Evolutionary conservation across 2,888 invertebrate genomes (phyloP).

Genomic region (Eristalis tenax): DNA sequence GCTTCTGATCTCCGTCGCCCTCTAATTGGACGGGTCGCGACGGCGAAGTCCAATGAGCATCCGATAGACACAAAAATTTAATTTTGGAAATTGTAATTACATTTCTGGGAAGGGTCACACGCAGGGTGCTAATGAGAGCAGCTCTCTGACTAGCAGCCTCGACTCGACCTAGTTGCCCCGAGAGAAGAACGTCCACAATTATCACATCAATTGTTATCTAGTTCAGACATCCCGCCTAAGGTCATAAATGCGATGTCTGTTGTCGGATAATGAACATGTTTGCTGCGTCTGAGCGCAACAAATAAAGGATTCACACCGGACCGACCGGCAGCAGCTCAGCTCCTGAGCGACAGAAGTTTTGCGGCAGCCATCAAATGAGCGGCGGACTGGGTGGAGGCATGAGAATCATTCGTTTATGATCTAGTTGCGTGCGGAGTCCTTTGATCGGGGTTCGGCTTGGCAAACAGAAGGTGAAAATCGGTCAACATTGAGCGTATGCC

Average conservation of each 20-base stretch:
- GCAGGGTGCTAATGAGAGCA: slow-evolving; percentile 59
- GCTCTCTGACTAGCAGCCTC: slow-evolving; percentile 41
- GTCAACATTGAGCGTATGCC: neutral
- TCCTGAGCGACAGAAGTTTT: slow-evolving; percentile 19
- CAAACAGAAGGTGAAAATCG: slow-evolving; percentile 5
- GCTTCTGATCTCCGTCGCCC: slow-evolving; percentile 53
- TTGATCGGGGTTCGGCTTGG: slow-evolving; percentile 1
- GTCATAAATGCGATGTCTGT: slow-evolving; percentile 52
- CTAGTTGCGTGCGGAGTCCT: slow-evolving; percentile 21
- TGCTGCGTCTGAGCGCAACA: slow-evolving; percentile 4
- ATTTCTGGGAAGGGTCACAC: slow-evolving; percentile 40
- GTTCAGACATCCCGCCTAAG: slow-evolving; percentile 15
- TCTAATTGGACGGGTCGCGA: slow-evolving; percentile 53
- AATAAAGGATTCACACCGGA: slow-evolving; percentile 16
- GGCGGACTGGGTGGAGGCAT: slow-evolving; percentile 1
- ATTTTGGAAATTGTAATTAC: slow-evolving; percentile 56
- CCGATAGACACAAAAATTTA: neutral
- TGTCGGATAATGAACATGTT: slow-evolving; percentile 50
- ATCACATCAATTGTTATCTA: slow-evolving; percentile 65
- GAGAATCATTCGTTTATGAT: slow-evolving; percentile 46
- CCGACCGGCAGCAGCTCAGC: neutral
- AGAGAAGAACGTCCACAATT: slow-evolving; percentile 50
- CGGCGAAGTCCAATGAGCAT: neutral
- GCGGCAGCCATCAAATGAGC: slow-evolving; percentile 48
- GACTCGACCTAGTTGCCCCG: slow-evolving; percentile 46